Conservation (phyloP, 2,888 invertebrate species). For the Teleiodes luculella region DNA sequence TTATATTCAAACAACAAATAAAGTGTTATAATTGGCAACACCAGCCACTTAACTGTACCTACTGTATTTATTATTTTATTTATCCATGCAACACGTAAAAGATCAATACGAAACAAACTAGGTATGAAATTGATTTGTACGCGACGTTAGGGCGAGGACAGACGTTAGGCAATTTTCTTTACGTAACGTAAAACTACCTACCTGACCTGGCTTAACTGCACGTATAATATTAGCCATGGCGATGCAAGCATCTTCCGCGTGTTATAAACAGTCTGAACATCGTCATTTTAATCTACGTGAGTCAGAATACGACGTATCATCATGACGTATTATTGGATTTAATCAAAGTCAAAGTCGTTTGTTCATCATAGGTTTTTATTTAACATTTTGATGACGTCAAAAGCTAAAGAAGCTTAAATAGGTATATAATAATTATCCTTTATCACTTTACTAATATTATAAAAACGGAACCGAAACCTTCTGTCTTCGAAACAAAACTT, state of each 20-base stretch:
- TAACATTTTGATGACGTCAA: no score
- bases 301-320: not conserved
- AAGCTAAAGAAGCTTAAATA: no score
- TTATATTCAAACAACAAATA: no score
- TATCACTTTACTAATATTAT: no score
- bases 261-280: slow-evolving; percentile 17
- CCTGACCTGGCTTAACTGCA: not conserved
- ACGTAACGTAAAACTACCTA: not conserved
- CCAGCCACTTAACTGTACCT: no score
- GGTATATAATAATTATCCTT: no score
- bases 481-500: no score
- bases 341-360: no score
- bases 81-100: not conserved
- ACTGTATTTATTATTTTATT: not conserved
- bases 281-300: slow-evolving; percentile 2
- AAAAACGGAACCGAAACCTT: no score
- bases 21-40: no score
- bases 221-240: not conserved
- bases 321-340: no score
- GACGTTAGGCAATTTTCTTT: not conserved
- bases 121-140: not conserved
- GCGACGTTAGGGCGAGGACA: not conserved
- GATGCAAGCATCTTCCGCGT: slow-evolving; percentile 13
- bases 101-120: not conserved
- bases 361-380: no score